Conservation (phyloP, 2,888 invertebrate genomes). For the Heteromurus nitidus region DNA sequence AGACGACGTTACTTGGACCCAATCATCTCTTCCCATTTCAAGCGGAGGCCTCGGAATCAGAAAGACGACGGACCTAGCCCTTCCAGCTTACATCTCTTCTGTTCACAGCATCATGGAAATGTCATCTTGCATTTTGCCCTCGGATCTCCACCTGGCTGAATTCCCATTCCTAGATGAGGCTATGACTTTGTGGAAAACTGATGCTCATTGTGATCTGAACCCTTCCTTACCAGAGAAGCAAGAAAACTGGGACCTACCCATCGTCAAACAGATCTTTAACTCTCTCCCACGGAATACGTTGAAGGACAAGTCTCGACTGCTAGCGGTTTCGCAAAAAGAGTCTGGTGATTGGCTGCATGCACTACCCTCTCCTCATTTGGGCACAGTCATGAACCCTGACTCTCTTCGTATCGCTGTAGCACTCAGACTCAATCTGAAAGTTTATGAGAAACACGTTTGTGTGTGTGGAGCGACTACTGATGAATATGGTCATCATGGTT, state of each 20-base stretch:
- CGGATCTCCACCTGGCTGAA: no score
- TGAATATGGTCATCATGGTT: not conserved
- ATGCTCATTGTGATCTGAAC: no score
- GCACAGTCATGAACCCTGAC: not conserved
- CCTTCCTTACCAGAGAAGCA: not conserved
- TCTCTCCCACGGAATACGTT: not conserved
- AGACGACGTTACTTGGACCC: not conserved
- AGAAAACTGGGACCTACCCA: not conserved
- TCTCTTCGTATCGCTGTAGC: not conserved
- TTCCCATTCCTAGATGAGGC: no score
- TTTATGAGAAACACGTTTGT: not conserved
- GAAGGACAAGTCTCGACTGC: not conserved
- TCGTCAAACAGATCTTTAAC: not conserved
- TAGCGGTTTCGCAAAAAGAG: not conserved
- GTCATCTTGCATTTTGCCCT: no score
- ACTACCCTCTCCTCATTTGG: not conserved
- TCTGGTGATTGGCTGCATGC: not conserved
- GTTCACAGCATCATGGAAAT: no score
- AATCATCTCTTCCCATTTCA: conserved; percentile 15
- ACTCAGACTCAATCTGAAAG: not conserved
- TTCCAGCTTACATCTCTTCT: conserved; percentile 33
- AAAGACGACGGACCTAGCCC: not conserved
- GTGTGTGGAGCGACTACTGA: not conserved
- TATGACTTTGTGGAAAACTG: no score
- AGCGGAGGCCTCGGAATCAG: conserved; percentile 22